Conservation (phyloP, 2,888 invertebrate species). For the Polydrusus tereticollis region DNA sequence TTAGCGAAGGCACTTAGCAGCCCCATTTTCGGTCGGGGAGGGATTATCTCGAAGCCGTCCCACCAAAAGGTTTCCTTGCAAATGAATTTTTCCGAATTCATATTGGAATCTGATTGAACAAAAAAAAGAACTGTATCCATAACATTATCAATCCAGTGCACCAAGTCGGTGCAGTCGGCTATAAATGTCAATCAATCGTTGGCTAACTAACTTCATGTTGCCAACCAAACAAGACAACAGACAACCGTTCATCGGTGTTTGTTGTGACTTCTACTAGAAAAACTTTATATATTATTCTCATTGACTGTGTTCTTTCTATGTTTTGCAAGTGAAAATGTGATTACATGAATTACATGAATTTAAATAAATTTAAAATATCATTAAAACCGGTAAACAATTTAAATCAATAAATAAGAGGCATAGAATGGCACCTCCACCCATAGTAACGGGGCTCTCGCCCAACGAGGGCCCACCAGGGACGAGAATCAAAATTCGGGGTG, state of each 20-base stretch:
- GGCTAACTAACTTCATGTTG: slow-evolving; percentile 9
- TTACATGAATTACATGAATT: neutral
- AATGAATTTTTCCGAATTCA: slow-evolving; percentile 68
- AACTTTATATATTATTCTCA: neutral
- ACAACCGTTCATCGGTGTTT: slow-evolving; percentile 24
- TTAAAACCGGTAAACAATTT: neutral
- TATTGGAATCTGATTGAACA: slow-evolving; percentile 50
- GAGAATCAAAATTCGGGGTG: slow-evolving; percentile 93
- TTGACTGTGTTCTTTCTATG: neutral
- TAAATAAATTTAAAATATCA: neutral
- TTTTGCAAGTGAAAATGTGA: neutral
- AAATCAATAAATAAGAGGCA: neutral
- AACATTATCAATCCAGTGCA: no score
- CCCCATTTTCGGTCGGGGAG: slow-evolving; percentile 74
- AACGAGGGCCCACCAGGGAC: slow-evolving; percentile 99
- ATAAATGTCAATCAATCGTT: no score
- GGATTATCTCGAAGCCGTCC: slow-evolving; percentile 77
- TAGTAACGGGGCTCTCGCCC: slow-evolving; percentile 97
- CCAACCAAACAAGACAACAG: neutral
- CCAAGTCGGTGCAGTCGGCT: no score
- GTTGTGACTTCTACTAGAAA: neutral
- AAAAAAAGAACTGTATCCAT: slow-evolving; percentile 2
- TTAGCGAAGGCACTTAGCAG: slow-evolving; percentile 68
- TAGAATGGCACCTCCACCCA: slow-evolving; percentile 81
- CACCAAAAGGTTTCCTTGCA: slow-evolving; percentile 81